Conservation (phyloP, 2,888 invertebrate genomes). For the Malthinus seriepunctatus region DNA sequence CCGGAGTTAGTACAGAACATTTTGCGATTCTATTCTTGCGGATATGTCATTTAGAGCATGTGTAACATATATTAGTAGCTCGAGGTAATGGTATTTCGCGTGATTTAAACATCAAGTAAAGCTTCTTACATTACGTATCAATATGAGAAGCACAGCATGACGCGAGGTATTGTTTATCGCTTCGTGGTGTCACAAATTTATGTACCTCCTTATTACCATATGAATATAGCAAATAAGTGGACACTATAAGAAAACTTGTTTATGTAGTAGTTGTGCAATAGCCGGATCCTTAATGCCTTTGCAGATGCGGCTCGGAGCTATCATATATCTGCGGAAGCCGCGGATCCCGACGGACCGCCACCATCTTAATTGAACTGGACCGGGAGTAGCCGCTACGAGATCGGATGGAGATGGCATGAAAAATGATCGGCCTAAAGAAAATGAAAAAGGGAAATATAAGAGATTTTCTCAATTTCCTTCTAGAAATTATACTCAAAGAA, state of each 20-base stretch:
- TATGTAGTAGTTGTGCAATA: constrained; percentile 26
- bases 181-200: constrained; percentile 24
- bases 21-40: constrained; percentile 22
- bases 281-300: constrained; percentile 20
- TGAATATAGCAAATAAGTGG: constrained; percentile 25
- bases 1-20: constrained; percentile 18
- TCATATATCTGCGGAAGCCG: constrained; percentile 41
- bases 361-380: constrained; percentile 56
- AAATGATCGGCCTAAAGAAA: constrained; percentile 56
- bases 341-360: constrained; percentile 48
- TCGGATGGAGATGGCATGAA: constrained; percentile 56
- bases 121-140: constrained; percentile 35
- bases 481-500: constrained; percentile 54
- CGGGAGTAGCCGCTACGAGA: constrained; percentile 43
- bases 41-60: constrained; percentile 30
- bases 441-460: constrained; percentile 55
- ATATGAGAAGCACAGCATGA: constrained; percentile 31
- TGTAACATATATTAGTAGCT: constrained; percentile 32
- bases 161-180: constrained; percentile 27
- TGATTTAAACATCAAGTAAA: constrained; percentile 34
- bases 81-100: constrained; percentile 27
- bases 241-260: constrained; percentile 18
- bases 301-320: constrained; percentile 37
- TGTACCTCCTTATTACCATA: constrained; percentile 24
- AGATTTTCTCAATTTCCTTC: constrained; percentile 57